phyloP scores from a whole-genome alignment of 2,797 vertebrate genomes.

The Harpagifer antarcticus region DNA sequence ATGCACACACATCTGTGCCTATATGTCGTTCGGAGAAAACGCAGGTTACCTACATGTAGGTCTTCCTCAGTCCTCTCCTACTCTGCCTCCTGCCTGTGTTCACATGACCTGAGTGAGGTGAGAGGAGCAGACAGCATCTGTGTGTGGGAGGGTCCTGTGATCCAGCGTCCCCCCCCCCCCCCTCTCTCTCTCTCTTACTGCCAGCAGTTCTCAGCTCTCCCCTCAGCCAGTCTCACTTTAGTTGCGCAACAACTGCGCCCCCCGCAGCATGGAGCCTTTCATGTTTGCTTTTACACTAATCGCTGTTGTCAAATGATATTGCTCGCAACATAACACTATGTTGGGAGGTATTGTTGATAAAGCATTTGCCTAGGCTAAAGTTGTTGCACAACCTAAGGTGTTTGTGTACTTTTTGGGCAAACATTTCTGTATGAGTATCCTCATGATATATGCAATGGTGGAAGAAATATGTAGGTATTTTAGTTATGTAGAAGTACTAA shows the following conservation, averaged over 20 bases:
- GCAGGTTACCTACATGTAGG: slow-evolving; percentile 5
- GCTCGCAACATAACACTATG: neutral
- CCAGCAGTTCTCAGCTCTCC: slow-evolving; percentile 62
- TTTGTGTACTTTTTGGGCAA: neutral
- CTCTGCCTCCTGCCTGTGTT: slow-evolving; percentile 33
- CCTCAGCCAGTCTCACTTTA: slow-evolving; percentile 41
- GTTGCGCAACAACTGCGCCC: slow-evolving; percentile 56
- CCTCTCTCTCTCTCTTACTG: slow-evolving; percentile 36
- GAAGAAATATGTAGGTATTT: no score
- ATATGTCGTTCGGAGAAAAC: slow-evolving; percentile 12
- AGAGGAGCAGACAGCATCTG: slow-evolving; percentile 61
- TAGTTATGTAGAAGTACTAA: no score
- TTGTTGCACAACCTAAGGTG: neutral
- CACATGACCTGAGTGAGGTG: slow-evolving; percentile 48
- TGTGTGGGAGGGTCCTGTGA: slow-evolving; percentile 72
- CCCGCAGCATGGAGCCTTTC: slow-evolving; percentile 37
- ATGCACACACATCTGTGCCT: neutral
- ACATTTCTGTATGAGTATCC: neutral
- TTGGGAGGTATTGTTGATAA: slow-evolving; percentile 15
- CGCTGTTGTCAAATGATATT: slow-evolving; percentile 18
- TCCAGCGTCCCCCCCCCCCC: slow-evolving; percentile 34
- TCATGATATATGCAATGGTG: neutral
- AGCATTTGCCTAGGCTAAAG: neutral
- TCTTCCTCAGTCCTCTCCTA: slow-evolving; percentile 1
- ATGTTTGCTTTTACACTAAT: slow-evolving; percentile 37